Evolutionary conservation across 2,888 invertebrate species (phyloP), one percentile per base, ranked within the genome.

Genomic region (Allophyes oxyacanthae): DNA sequence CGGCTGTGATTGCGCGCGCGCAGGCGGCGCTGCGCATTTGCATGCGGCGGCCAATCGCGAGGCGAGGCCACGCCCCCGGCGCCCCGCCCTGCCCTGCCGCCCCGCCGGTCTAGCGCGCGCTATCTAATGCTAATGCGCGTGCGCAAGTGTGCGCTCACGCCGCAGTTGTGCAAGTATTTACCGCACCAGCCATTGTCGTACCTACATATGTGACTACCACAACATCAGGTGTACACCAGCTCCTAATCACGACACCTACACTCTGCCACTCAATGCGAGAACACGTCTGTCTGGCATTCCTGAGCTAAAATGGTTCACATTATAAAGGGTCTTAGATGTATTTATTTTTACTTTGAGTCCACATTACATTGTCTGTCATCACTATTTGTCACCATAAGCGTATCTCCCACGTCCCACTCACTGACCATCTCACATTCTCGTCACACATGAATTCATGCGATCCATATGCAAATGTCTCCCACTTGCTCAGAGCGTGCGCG

Each of bases 1-100:
- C 49, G 48, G 55, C 56, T 40, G 75, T 71, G 87, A 84, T 83
- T 88, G 90, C 89, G 88, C 84, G 78, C 69, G 85, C 86, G 89
- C 86, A 80, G 84, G 86, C 82, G 82, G 82, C 76, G 78, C 78
- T 73, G 69, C 79, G 69, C 80, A 92, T 92, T 92, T 92, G 92
- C 92, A 91, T 92, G 91, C 82, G 80, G 69, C 77, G 82, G 77
- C 87, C 87, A 86, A 87, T 87, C 67, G 83, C 78, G 73, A 64
- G 63, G 57, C 77, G 72, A 74, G 75, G 82, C 81, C 82, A 82
- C 85, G 81, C 86, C 82, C 74, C 64, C 52, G 72, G 62, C 64
- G 56, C 64, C 59, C 60, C 67, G 71, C 70, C 68, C 48, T 45
- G 71, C 70, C 68, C 48, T 45, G 49, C 55, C 53, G 33, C 56